phyloP scores from a whole-genome alignment of 2,113 vertebrate genomes.

The Takifugu flavidus region DNA sequence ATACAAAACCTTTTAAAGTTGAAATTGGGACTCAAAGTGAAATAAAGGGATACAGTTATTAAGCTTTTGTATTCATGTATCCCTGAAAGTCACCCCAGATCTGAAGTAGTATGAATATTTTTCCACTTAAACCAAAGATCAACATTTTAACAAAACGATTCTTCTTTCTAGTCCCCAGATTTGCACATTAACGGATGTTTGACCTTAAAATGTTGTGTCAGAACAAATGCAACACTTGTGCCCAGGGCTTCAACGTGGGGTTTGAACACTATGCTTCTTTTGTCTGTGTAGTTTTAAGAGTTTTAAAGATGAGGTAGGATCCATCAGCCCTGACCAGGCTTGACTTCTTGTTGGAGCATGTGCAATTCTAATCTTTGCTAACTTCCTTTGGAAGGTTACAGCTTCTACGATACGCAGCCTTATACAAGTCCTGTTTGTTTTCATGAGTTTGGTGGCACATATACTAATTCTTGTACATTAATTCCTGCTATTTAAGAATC shows the following conservation, averaged over 20 bases:
- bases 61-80: no score
- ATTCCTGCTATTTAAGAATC: constrained; percentile 17
- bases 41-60: background rate
- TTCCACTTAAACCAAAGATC: constrained; percentile 53
- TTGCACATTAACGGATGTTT: background rate
- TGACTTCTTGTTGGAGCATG: constrained; percentile 70
- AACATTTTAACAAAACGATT: constrained; percentile 11
- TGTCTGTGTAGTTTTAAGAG: constrained; percentile 2
- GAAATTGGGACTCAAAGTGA: background rate
- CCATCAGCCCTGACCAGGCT: background rate
- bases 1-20: background rate
- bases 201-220: background rate
- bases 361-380: constrained; percentile 80
- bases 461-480: constrained; percentile 38
- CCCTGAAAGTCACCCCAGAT: background rate
- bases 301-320: constrained; percentile 24
- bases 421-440: constrained; percentile 25
- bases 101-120: background rate
- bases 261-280: constrained; percentile 8
- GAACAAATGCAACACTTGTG: background rate
- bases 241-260: constrained; percentile 5
- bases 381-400: constrained; percentile 73
- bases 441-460: constrained; percentile 65
- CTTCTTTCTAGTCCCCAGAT: background rate
- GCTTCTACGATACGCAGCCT: constrained; percentile 60